Evolutionary conservation across 2,888 invertebrate species (phyloP).

Genomic region (Leptinotarsa tumamoca): DNA sequence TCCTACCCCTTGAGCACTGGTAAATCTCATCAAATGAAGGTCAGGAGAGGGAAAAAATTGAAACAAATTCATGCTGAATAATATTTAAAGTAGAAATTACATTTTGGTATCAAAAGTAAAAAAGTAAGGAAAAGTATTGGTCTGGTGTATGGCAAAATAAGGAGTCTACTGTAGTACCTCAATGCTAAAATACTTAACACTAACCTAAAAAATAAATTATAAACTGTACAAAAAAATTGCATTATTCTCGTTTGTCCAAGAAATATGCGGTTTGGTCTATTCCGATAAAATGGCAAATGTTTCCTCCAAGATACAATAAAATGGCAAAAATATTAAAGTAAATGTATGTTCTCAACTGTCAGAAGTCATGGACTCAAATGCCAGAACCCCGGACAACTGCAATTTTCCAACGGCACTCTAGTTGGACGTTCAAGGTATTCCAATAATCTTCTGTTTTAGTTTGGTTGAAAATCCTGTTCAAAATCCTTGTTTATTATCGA

Average conservation of each 20-base stretch:
- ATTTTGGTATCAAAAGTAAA: conserved; percentile 30
- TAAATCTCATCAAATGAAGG: background rate
- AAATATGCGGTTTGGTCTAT: conserved; percentile 22
- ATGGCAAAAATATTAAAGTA: conserved; percentile 20
- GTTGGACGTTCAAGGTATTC: no score
- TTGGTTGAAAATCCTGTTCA: no score
- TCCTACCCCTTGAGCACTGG: background rate
- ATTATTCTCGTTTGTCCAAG: conserved; percentile 22
- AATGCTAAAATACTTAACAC: conserved; percentile 32
- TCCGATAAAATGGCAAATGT: conserved; percentile 18
- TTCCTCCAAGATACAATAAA: background rate
- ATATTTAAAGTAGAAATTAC: conserved; percentile 21
- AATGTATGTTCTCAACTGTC: conserved; percentile 23
- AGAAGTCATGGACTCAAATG: background rate
- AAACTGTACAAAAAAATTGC: conserved; percentile 42
- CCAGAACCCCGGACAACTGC: no score
- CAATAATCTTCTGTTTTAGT: no score
- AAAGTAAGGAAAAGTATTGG: conserved; percentile 22
- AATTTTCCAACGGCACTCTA: no score
- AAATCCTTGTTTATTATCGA: no score
- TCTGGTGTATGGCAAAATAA: conserved; percentile 25
- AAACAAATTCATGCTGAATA: conserved; percentile 4
- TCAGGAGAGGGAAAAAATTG: background rate
- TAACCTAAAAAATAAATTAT: conserved; percentile 38
- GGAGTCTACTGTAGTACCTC: background rate